Percentiles rank a stretch among this genome's conserved stretches.
These are phyloP conservation scores for Ictidomys tridecemlineatus DNA, from an alignment of 2,113 vertebrate genomes.

Conservation along the genomic window DNA sequence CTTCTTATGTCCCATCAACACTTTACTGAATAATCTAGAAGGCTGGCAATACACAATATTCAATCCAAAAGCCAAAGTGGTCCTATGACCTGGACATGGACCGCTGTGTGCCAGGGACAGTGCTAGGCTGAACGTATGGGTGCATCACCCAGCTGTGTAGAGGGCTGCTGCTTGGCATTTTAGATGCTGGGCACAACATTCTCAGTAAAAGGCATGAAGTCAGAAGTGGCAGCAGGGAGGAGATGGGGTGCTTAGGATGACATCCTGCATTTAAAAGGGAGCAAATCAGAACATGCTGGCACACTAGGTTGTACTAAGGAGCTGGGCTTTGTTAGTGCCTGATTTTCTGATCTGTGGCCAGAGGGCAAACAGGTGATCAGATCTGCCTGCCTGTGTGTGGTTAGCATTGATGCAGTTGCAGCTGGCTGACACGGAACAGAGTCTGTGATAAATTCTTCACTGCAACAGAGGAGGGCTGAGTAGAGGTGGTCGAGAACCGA, in stretches of 20 bases:
- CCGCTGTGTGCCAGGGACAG: background rate
- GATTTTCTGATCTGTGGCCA: constrained; percentile 74
- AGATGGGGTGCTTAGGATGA: constrained; percentile 40
- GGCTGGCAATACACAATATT: background rate
- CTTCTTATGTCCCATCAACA: background rate
- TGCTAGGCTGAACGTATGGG: rapidly evolving
- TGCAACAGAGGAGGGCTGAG: background rate
- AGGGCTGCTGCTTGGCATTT: background rate
- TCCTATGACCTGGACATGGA: background rate
- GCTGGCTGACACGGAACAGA: background rate
- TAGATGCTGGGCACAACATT: background rate
- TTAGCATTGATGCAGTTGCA: constrained; percentile 64
- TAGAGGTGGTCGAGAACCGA: background rate
- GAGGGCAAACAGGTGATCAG: constrained; percentile 72
- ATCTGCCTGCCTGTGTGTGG: background rate
- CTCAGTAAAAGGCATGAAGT: background rate
- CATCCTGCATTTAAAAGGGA: constrained; percentile 51
- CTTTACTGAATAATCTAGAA: constrained; percentile 10
- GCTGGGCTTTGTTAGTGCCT: constrained; percentile 54
- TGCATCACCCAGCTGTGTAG: background rate
- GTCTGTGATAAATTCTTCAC: constrained; percentile 47
- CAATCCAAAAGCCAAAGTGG: background rate
- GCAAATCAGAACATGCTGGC: constrained; percentile 53
- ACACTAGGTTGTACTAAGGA: background rate
- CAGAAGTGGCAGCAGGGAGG: constrained; percentile 41